Evolutionary conservation across 2,113 vertebrate species (phyloP), one percentile per base, ranked within the genome.

Genomic region (Menidia beryllina): DNA sequence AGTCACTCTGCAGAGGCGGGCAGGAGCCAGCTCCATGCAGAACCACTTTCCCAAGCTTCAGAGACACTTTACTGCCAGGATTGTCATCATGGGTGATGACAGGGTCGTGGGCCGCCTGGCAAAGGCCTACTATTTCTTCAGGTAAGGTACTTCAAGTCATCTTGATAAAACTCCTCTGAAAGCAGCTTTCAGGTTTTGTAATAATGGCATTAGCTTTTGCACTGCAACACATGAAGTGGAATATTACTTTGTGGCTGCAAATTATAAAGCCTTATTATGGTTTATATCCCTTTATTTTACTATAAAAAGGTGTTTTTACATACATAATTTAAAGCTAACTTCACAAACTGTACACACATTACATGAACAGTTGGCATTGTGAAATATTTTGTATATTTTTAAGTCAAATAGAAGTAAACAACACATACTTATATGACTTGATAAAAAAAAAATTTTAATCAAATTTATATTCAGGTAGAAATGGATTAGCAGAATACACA

Each of bases 1-100:
- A 14, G 55, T 5, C 1, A 92, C 91, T 21, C 81, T 90, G 20
- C 95, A 94, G 75, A 88, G 90, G 70, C 91, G 88, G 34, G 76
- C 86, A 0, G 94, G 94, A 45, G 63, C 5, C 65, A 64, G 5
- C 25, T 4, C 51, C 0, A 43, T 62, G 53, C 84, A 86, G 0
- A 88, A 81, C 58, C 69, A 92, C 0, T 68, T 93, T 14, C 81
- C 79, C 10, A 94, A 91, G 0, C 81, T 91, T 36, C 94, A 94
- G 72, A 93, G 88, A 53, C 89, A 93, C 21, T 94, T 94, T 71
- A 98, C 95, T 0, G 97, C 97, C 26, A 94, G 94, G 38, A 87
- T 99, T 3, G 88, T 98, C 27, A 84, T 94, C 60, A 91, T 99
- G 86, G 97, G 97, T 0, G 96, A 97, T 0, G 96, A 99, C 67